Percentiles rank a stretch among this genome's conserved stretches.
These are phyloP conservation scores for Drosophila sulfurigaster DNA, from an alignment of 1,140 invertebrate genomes.

Conservation along the genomic window DNA sequence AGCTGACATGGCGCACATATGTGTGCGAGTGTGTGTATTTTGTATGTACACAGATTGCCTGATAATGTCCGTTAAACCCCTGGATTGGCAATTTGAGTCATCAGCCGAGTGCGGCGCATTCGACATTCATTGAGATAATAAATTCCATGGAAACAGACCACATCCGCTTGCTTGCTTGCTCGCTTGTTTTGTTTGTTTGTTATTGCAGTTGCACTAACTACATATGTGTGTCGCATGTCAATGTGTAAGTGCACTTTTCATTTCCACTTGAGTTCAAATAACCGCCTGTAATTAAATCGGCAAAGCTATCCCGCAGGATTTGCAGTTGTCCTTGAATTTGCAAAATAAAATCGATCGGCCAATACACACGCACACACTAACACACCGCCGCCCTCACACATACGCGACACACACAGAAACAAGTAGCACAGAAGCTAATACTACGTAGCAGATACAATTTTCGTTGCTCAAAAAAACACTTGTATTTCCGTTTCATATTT, in stretches of 20 bases:
- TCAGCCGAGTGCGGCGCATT: conserved; percentile 37
- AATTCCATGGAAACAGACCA: conserved; percentile 52
- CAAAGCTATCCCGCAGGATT: conserved; percentile 69
- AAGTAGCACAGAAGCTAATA: conserved; percentile 31
- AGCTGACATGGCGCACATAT: neutral
- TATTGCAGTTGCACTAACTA: conserved; percentile 27
- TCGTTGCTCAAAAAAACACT: conserved; percentile 21
- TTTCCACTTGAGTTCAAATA: conserved; percentile 2
- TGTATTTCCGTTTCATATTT: conserved; percentile 1
- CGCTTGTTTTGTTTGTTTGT: conserved; percentile 30
- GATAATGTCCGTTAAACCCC: conserved; percentile 57
- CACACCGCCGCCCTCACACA: conserved; percentile 21
- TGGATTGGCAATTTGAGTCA: conserved; percentile 70
- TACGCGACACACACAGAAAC: conserved; percentile 2
- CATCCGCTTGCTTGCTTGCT: conserved; percentile 37
- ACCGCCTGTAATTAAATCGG: conserved; percentile 18
- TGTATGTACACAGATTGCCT: conserved; percentile 55
- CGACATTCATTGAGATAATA: conserved; percentile 54
- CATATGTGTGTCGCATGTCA: neutral
- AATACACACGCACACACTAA: conserved; percentile 67
- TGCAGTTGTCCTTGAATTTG: conserved; percentile 76
- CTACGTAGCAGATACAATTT: conserved; percentile 57
- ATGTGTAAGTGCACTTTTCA: neutral
- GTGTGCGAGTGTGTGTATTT: conserved; percentile 33
- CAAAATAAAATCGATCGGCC: conserved; percentile 81